phyloP scores from a whole-genome alignment of 2,888 invertebrate genomes.

The Catocala nupta region DNA sequence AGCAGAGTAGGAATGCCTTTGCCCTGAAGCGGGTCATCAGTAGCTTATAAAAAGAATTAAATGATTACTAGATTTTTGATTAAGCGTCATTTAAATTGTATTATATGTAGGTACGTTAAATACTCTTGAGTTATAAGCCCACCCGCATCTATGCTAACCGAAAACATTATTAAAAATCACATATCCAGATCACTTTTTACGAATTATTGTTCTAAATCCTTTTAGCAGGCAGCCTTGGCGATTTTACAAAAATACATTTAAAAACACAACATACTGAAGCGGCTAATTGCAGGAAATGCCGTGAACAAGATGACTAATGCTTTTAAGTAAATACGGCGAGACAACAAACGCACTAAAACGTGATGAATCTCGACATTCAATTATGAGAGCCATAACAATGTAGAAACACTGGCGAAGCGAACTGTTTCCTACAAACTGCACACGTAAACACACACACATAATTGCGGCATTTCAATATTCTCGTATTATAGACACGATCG shows the following conservation, averaged over 20 bases:
- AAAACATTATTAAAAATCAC: too few relatives aligned
- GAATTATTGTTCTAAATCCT: neutral
- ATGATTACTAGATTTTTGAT: too few relatives aligned
- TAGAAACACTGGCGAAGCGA: conserved; percentile 21
- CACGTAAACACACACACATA: conserved; percentile 10
- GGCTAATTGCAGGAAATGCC: conserved; percentile 21
- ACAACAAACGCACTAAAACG: conserved; percentile 18
- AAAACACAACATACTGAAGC: conserved; percentile 28
- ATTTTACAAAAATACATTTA: neutral
- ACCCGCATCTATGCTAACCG: too few relatives aligned
- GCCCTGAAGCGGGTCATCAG: too few relatives aligned
- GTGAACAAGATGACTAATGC: conserved; percentile 15
- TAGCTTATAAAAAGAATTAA: too few relatives aligned
- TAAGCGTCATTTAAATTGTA: too few relatives aligned
- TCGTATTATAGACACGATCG: conserved; percentile 1
- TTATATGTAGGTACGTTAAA: too few relatives aligned
- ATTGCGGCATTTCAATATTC: neutral
- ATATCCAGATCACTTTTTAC: neutral
- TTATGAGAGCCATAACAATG: conserved; percentile 31
- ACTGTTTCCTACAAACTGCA: conserved; percentile 4
- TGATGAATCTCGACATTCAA: conserved; percentile 40
- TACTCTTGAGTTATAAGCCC: too few relatives aligned
- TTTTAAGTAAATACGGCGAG: conserved; percentile 9
- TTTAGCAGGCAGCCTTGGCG: neutral
- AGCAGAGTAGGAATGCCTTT: too few relatives aligned